Evolutionary conservation across 2,797 vertebrate genomes (phyloP).

Genomic region (Gymnoscopelus braueri): DNA sequence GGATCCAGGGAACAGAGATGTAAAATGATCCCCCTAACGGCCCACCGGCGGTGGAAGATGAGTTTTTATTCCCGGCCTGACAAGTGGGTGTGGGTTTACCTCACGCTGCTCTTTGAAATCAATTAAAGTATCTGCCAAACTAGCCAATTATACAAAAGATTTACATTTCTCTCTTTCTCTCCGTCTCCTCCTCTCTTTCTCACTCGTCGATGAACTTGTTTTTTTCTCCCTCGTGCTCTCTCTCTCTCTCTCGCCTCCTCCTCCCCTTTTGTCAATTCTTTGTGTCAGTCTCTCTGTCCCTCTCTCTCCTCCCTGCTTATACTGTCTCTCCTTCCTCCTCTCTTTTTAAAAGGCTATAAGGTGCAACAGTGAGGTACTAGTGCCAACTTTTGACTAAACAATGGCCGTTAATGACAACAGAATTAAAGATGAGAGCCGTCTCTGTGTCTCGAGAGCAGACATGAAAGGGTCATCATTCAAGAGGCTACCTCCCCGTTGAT

Average conservation of each 20-base stretch:
- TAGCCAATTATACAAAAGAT: conserved; percentile 35
- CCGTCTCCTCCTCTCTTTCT: conserved; percentile 12
- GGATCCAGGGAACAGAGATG: conserved; percentile 36
- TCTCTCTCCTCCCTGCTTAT: neutral
- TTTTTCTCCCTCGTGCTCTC: conserved; percentile 16
- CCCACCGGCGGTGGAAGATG: conserved; percentile 52
- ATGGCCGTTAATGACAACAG: conserved; percentile 28
- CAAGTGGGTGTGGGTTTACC: conserved; percentile 56
- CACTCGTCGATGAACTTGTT: neutral
- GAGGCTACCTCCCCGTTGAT: conserved; percentile 23
- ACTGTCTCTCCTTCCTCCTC: neutral
- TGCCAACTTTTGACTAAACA: conserved; percentile 71
- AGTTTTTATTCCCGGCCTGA: conserved; percentile 51
- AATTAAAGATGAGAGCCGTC: conserved; percentile 28
- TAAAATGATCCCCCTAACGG: conserved; percentile 51
- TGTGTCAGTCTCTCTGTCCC: conserved; percentile 14
- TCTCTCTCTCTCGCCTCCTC: conserved; percentile 20
- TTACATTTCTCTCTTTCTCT: conserved; percentile 36
- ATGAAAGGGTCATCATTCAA: conserved; percentile 36
- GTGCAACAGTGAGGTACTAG: conserved; percentile 56
- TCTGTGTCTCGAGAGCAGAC: conserved; percentile 32
- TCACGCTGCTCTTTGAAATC: conserved; percentile 59
- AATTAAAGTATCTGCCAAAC: conserved; percentile 60
- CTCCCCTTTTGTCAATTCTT: neutral
- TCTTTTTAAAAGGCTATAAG: conserved; percentile 25